Percentiles rank a stretch among this genome's conserved stretches.
These are phyloP conservation scores for Philopedon plagiatum DNA, from an alignment of 2,888 invertebrate species.

Conservation along the genomic window DNA sequence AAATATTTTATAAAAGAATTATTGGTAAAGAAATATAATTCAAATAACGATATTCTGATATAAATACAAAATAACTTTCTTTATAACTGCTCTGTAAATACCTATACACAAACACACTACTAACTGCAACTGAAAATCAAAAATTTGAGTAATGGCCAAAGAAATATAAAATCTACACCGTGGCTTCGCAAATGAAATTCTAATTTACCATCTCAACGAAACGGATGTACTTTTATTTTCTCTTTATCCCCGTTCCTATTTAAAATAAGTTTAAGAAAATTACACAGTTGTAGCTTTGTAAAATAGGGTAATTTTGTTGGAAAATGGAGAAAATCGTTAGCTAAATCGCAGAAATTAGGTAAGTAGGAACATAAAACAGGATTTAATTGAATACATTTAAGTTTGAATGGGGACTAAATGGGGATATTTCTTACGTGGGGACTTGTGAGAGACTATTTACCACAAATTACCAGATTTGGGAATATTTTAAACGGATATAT, in stretches of 20 bases:
- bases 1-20: no score
- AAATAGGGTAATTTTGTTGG: slow-evolving; percentile 16
- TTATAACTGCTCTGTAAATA: no score
- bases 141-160: no score
- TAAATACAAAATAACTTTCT: no score
- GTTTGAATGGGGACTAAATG: slow-evolving; percentile 19
- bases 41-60: no score
- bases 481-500: no score
- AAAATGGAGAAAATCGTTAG: slow-evolving; percentile 11
- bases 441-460: slow-evolving; percentile 9
- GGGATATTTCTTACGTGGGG: background rate
- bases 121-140: no score
- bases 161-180: no score
- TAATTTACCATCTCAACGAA: slow-evolving; percentile 1
- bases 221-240: background rate
- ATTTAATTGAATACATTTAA: slow-evolving; percentile 23
- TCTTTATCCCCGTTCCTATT: background rate
- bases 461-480: background rate
- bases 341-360: slow-evolving; percentile 17
- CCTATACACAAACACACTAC: no score
- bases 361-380: slow-evolving; percentile 24
- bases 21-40: no score
- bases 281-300: slow-evolving; percentile 23
- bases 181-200: background rate
- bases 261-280: slow-evolving; percentile 24